Evolutionary conservation across 1,140 invertebrate species (phyloP).

Genomic region (Ectropis grisescens): DNA sequence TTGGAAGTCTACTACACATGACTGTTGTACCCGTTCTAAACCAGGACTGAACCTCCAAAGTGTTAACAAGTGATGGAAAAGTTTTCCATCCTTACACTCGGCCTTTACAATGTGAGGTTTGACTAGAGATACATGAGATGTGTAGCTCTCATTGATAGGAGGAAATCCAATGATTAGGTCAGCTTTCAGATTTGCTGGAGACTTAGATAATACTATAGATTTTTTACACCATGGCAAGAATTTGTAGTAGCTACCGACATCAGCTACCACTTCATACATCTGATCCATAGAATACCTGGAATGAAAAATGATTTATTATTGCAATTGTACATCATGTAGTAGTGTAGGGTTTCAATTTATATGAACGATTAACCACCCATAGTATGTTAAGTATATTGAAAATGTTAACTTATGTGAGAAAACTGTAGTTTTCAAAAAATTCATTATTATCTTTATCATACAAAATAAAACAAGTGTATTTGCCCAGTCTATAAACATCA

Average conservation of each 20-base stretch:
- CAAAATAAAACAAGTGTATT: too few species aligned
- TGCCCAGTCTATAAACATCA: too few species aligned
- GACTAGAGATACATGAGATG: constrained; percentile 85
- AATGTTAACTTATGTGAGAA: too few species aligned
- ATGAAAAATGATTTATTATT: too few species aligned
- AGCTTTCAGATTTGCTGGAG: constrained; percentile 75
- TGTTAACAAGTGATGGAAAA: constrained; percentile 93
- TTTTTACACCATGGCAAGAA: constrained; percentile 98
- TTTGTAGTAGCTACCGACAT: constrained; percentile 89
- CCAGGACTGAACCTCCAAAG: constrained; percentile 95
- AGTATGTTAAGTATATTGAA: too few species aligned
- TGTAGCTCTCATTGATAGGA: constrained; percentile 90
- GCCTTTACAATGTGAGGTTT: constrained; percentile 85
- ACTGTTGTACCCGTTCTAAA: constrained; percentile 82
- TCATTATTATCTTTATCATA: too few species aligned
- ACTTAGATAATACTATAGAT: constrained; percentile 77
- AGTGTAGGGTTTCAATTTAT: too few species aligned
- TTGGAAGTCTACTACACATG: constrained; percentile 91
- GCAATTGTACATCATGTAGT: too few species aligned
- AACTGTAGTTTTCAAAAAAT: too few species aligned
- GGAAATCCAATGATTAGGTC: constrained; percentile 94
- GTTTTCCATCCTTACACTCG: constrained; percentile 88
- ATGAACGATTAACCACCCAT: too few species aligned
- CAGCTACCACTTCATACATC: constrained; percentile 93
- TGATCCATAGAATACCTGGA: constrained; percentile 93